These are phyloP conservation scores for Poeciliopsis prolifica DNA, from an alignment of 2,113 vertebrate species.

Conservation along the genomic window DNA sequence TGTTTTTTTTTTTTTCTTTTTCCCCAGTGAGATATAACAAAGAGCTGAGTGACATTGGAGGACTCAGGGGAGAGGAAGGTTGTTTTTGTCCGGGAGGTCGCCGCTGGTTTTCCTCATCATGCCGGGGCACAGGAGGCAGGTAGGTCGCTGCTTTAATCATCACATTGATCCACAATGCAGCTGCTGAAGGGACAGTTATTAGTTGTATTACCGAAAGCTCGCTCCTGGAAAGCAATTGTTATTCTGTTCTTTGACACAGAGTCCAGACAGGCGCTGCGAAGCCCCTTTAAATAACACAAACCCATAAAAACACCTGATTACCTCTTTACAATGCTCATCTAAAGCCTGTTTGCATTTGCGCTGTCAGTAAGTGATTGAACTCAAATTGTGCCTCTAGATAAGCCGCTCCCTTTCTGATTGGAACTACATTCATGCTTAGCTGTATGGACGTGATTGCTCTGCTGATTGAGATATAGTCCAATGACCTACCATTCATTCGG, in stretches of 20 bases:
- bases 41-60: not conserved
- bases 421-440: no score
- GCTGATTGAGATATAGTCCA: not conserved
- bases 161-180: not conserved
- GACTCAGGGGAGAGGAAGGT: constrained; percentile 19
- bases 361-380: not conserved
- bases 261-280: no score
- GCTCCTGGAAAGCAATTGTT: no score
- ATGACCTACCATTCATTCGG: constrained; percentile 24
- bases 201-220: no score
- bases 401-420: no score
- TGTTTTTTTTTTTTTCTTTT: no score
- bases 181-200: not conserved
- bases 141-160: constrained; percentile 36
- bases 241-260: no score
- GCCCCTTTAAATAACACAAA: no score
- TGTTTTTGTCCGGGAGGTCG: constrained; percentile 12
- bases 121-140: constrained; percentile 73
- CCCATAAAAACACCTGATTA: no score
- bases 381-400: not conserved
- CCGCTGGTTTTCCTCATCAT: constrained; percentile 47
- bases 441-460: not conserved
- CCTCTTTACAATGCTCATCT: no score
- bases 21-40: not conserved
- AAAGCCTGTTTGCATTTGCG: no score